Percentiles rank a stretch among this genome's conserved stretches.
Conservation (phyloP, 2,113 vertebrate species). For the Phyllostomus discolor region DNA sequence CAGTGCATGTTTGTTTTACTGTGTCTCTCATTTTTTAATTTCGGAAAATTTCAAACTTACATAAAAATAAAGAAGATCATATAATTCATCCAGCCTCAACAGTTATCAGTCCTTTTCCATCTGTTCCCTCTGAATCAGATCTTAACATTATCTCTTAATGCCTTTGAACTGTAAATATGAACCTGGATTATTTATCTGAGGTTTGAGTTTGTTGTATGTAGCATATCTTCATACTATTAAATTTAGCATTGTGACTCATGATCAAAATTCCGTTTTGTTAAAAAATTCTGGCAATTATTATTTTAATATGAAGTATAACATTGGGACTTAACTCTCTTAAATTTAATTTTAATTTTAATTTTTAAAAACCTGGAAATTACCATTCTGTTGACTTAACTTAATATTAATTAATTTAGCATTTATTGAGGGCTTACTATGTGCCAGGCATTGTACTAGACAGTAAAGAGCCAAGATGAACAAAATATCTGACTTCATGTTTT, state of each 20-base stretch:
- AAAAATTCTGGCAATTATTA: not conserved
- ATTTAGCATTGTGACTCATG: constrained; percentile 20
- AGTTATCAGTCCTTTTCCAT: not conserved
- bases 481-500: not conserved
- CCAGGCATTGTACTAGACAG: not conserved
- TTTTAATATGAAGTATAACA: constrained; percentile 17
- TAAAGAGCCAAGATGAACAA: not conserved
- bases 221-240: constrained; percentile 32
- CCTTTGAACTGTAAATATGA: constrained; percentile 15
- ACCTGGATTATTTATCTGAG: not conserved
- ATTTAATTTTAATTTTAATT: constrained; percentile 22
- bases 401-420: constrained; percentile 8
- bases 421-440: not conserved
- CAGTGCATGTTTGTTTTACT: not conserved
- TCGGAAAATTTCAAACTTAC: not conserved
- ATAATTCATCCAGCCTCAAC: not conserved
- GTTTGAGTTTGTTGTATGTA: not conserved
- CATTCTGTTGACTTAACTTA: not conserved
- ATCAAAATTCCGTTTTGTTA: not conserved
- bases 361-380: not conserved
- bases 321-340: not conserved
- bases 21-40: not conserved
- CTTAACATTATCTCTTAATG: constrained; percentile 5
- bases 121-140: not conserved
- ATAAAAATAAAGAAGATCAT: not conserved